Evolutionary conservation across 2,797 vertebrate species (phyloP).

Genomic region (Myoxocephalus aenaeus): DNA sequence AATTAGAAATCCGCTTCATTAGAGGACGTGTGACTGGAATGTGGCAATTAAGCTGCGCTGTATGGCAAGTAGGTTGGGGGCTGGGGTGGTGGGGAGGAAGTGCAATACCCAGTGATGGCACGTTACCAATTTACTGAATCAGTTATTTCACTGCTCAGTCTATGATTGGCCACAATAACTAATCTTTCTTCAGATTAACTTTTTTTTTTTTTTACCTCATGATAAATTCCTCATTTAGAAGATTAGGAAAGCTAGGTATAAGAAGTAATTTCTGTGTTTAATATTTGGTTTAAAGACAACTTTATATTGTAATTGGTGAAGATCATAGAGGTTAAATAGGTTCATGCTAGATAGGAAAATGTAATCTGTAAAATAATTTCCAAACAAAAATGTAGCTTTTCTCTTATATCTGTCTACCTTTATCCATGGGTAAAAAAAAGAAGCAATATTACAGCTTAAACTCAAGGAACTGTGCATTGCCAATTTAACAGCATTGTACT

Average conservation of each 20-base stretch:
- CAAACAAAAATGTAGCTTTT: neutral
- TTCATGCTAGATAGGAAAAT: neutral
- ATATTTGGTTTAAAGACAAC: neutral
- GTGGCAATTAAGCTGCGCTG: slow-evolving; percentile 71
- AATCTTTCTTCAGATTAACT: slow-evolving; percentile 36
- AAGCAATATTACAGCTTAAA: neutral
- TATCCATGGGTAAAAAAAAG: neutral
- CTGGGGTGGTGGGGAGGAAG: slow-evolving; percentile 18
- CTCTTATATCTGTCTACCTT: neutral
- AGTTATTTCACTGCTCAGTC: slow-evolving; percentile 48
- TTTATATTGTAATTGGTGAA: neutral
- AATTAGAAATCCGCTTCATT: slow-evolving; percentile 84
- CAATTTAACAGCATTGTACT: neutral
- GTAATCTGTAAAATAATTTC: slow-evolving; percentile 19
- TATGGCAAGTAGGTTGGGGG: slow-evolving; percentile 36
- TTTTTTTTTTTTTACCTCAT: neutral
- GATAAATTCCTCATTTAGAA: slow-evolving; percentile 31
- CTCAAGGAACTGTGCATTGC: neutral
- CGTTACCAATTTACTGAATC: slow-evolving; percentile 54
- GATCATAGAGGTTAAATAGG: neutral
- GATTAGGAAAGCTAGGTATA: slow-evolving; percentile 2
- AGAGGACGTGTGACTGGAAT: slow-evolving; percentile 75
- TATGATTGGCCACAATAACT: slow-evolving; percentile 49
- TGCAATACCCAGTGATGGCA: slow-evolving; percentile 25
- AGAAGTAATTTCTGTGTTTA: slow-evolving; percentile 1